Evolutionary conservation across 2,113 vertebrate species (phyloP).

Genomic region (Mormyrus iriodes): DNA sequence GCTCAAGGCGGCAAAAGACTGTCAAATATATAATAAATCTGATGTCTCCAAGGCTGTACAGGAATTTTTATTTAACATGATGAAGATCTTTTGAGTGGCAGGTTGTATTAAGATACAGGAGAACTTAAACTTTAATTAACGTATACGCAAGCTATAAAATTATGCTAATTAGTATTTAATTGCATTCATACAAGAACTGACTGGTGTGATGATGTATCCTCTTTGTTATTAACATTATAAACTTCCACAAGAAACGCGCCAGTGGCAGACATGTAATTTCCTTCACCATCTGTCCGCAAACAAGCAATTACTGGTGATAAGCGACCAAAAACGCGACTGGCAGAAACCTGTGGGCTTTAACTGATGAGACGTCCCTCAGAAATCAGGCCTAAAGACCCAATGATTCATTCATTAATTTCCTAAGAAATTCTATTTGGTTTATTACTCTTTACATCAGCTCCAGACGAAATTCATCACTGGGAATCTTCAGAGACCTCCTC

Average conservation of each 20-base stretch:
- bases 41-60: background rate
- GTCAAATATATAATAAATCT: background rate
- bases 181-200: background rate
- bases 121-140: background rate
- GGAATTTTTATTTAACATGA: background rate
- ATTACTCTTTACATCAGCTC: constrained; percentile 6
- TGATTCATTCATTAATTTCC: constrained; percentile 18
- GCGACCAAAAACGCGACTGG: background rate
- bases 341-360: background rate
- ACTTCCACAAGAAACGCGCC: background rate
- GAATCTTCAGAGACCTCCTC: background rate
- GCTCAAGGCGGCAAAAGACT: background rate
- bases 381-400: background rate
- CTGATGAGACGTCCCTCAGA: constrained; percentile 5
- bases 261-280: constrained; percentile 16
- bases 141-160: background rate
- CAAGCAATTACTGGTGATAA: constrained; percentile 17
- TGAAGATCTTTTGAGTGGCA: background rate
- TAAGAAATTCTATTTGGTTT: constrained; percentile 1
- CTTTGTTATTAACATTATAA: background rate
- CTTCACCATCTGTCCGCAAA: constrained; percentile 21
- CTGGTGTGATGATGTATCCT: background rate
- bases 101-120: background rate
- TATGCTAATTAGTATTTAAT: constrained; percentile 5
- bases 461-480: background rate